Evolutionary conservation across 2,888 invertebrate species (phyloP), one percentile per base, ranked within the genome.

Genomic region (Enchytraeus crypticus): DNA sequence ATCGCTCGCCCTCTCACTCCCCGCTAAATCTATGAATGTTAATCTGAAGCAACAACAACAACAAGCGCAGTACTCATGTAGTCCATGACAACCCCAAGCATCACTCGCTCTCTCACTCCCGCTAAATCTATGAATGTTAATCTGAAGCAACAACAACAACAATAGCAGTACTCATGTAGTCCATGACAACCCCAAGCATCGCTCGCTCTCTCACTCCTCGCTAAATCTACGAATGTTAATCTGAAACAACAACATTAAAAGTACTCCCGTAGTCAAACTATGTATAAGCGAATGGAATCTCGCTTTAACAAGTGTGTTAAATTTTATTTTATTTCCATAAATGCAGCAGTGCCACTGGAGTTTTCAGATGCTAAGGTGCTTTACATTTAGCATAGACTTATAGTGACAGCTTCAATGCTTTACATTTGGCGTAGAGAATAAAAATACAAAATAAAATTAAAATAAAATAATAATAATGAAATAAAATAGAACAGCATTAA

Each of bases 51-150:
- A 45, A n/a, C n/a, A n/a, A 43, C n/a, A n/a, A 11, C n/a, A 11
- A 43, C 43, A 11, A 14, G 5, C 23, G n/a, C 18, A 4, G 53
- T 8, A 5, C 23, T 5, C 27, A 51, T 23, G 5, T 8, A 26
- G 30, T 51, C 5, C 3, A 51, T 27, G n/a, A n/a, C n/a, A n/a
- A n/a, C n/a, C n/a, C n/a, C 11, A 55, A 38, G 75, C 74, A 62
- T 78, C 78, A 1, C 75, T 70, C 0, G 77, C 78, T 60, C 77
- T 65, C 67, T 78, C 78, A 72, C 77, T 77, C 78, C 78, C 46
- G 78, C 78, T 43, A 78, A 69, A 66, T 78, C 78, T 64, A 78
- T 77, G 66, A 78, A 78, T 2, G 77, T 75, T 59, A 78, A 69
- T 64, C 78, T 78, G 66, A 14, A 69, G 11, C 14, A 45, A n/a